Evolutionary conservation across 1,140 invertebrate genomes (phyloP).

Genomic region (Agraylea sexmaculata): DNA sequence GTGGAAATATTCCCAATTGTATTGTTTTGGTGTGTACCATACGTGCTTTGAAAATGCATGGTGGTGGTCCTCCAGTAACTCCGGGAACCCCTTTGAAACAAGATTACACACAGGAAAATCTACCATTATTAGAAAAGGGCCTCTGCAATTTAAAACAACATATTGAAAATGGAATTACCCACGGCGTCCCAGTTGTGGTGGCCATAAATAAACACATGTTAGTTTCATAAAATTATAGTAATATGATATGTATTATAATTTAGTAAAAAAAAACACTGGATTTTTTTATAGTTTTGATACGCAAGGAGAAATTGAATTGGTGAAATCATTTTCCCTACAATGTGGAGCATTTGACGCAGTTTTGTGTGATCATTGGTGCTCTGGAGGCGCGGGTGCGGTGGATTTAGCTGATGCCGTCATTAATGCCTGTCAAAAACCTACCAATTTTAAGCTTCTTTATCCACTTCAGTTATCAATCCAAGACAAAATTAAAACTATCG

Average conservation of each 20-base stretch:
- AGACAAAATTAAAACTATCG: slow-evolving; percentile 85
- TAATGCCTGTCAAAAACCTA: slow-evolving; percentile 52
- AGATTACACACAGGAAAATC: slow-evolving; percentile 80
- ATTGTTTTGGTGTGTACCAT: slow-evolving; percentile 90
- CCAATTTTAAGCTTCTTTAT: slow-evolving; percentile 71
- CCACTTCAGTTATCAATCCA: slow-evolving; percentile 63
- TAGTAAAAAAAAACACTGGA: background rate
- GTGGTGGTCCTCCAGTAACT: slow-evolving; percentile 82
- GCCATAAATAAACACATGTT: slow-evolving; percentile 83
- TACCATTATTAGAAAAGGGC: slow-evolving; percentile 80
- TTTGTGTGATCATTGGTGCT: slow-evolving; percentile 80
- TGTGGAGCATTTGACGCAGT: slow-evolving; percentile 81
- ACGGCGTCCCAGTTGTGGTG: slow-evolving; percentile 91
- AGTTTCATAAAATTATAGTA: slow-evolving; percentile 27
- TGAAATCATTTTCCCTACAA: slow-evolving; percentile 57
- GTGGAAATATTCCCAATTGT: slow-evolving; percentile 75
- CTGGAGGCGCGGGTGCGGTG: slow-evolving; percentile 79
- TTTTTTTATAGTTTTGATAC: slow-evolving; percentile 66
- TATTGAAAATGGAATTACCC: slow-evolving; percentile 83
- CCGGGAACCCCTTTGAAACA: slow-evolving; percentile 72
- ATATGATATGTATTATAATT: background rate
- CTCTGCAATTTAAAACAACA: slow-evolving; percentile 87
- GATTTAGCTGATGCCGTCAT: slow-evolving; percentile 81
- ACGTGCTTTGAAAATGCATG: slow-evolving; percentile 96
- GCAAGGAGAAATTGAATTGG: slow-evolving; percentile 67